These are phyloP conservation scores for Pogonus chalceus DNA, from an alignment of 1,140 invertebrate genomes.

Conservation along the genomic window DNA sequence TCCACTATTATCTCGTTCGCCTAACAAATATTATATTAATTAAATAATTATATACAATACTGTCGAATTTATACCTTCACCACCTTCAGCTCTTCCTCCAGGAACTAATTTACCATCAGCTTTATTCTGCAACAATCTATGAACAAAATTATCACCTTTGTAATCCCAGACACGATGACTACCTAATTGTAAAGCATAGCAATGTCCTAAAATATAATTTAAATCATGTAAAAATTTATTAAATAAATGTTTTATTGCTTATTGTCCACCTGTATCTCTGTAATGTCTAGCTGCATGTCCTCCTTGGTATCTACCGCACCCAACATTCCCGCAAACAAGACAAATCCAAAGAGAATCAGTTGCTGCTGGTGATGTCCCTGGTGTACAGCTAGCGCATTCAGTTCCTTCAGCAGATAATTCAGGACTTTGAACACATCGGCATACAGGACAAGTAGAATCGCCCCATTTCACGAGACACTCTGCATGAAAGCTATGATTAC, in stretches of 20 bases:
- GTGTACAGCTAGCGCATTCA: slow-evolving; percentile 31
- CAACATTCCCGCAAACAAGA: slow-evolving; percentile 95
- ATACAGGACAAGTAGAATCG: slow-evolving; percentile 78
- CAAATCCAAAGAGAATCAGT: slow-evolving; percentile 94
- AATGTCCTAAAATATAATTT: too few relatives aligned
- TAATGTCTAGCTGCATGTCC: slow-evolving; percentile 79
- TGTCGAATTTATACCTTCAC: slow-evolving; percentile 42
- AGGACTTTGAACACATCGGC: slow-evolving; percentile 81
- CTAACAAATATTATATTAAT: too few relatives aligned
- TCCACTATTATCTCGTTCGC: slow-evolving; percentile 36
- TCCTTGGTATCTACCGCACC: slow-evolving; percentile 61
- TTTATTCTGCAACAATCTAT: slow-evolving; percentile 91
- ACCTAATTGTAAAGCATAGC: slow-evolving; percentile 91
- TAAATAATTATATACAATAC: too few relatives aligned
- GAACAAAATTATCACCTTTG: slow-evolving; percentile 94
- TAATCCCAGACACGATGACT: slow-evolving; percentile 98
- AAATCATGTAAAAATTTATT: too few relatives aligned
- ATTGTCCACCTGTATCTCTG: slow-evolving; percentile 78
- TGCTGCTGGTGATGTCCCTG: slow-evolving; percentile 19
- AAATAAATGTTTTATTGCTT: too few relatives aligned
- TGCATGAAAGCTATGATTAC: slow-evolving; percentile 96
- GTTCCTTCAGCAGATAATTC: slow-evolving; percentile 45
- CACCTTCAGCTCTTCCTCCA: slow-evolving; percentile 43
- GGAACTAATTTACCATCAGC: slow-evolving; percentile 95
- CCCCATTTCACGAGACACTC: slow-evolving; percentile 92